Percentiles rank a stretch among this genome's conserved stretches.
Conservation (phyloP, 2,888 invertebrate genomes). For the Nebria salina region DNA sequence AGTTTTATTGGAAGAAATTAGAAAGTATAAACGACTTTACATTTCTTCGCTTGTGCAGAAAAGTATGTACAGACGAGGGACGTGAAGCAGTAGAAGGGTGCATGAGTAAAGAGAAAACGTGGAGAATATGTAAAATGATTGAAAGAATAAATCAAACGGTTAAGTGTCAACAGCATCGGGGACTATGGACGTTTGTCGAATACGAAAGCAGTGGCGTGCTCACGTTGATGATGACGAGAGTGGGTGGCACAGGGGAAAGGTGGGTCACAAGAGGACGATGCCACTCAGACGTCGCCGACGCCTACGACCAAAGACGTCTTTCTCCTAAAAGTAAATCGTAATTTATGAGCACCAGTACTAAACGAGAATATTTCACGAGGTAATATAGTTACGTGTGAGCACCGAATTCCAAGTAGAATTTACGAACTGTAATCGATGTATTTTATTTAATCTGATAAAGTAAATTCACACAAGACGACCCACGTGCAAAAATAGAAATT, state of each 20-base stretch:
- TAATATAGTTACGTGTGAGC: constrained; percentile 40
- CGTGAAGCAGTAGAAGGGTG: neutral
- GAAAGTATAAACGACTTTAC: neutral
- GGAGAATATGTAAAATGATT: constrained; percentile 53
- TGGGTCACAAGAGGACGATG: constrained; percentile 14
- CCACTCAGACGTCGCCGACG: constrained; percentile 24
- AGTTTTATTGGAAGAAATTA: neutral
- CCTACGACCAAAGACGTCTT: constrained; percentile 26
- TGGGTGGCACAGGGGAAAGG: constrained; percentile 16
- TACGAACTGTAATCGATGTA: constrained; percentile 38
- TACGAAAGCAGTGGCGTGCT: constrained; percentile 21
- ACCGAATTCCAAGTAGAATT: constrained; percentile 38
- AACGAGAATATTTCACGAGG: constrained; percentile 41
- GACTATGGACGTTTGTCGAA: constrained; percentile 26
- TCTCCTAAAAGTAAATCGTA: constrained; percentile 41
- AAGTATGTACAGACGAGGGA: neutral
- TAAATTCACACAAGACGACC: neutral
- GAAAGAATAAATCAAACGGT: constrained; percentile 55
- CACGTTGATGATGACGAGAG: constrained; percentile 7
- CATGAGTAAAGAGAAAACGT: constrained; percentile 12
- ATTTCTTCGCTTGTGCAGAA: neutral
- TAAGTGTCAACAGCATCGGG: constrained; percentile 53
- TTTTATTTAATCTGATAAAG: neutral
- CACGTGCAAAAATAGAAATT: too few relatives aligned
- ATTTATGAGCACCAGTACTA: constrained; percentile 39